Evolutionary conservation across 2,888 invertebrate genomes (phyloP), one percentile per base, ranked within the genome.

Genomic region (Meganola albula): DNA sequence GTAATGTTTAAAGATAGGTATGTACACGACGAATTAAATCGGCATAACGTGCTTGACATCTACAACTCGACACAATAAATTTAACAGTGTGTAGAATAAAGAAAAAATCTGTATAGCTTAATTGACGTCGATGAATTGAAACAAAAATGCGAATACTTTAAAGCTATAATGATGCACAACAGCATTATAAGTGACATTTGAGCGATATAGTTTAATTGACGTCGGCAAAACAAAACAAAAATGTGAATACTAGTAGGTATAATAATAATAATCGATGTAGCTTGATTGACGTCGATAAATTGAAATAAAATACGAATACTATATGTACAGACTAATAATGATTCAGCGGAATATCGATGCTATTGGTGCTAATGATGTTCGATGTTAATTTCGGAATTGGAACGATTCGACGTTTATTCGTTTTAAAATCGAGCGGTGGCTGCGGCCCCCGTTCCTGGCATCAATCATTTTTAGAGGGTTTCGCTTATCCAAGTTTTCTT

Each of bases 381-480:
- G n/a, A n/a, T n/a, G n/a, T n/a, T n/a, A 73, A 76, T 83, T 78
- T 74, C 69, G 61, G 74, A 80, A 79, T 78, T 68, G 55, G 67
- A 72, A 66, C 58, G 61, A 60, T 72, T 83, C 74, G 82, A 83
- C 78, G 77, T 84, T 83, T 79, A 83, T 84, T 79, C 82, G 76
- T 78, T 84, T 84, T 84, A 82, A 82, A 84, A 70, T 68, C 40
- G 35, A 53, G 51, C 49, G 51, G 62, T 58, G 65, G 58, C 63
- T 69, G 72, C 70, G 65, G 51, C 72, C 76, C 70, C 67, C 54
- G 62, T 58, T 58, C 55, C 47, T 59, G 72, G 82, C 86, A 87
- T 87, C 87, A 87, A 87, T 87, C 86, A 87, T 86, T 82, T 82
- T 84, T 84, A 77, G 86, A 83, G 85, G 85, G 86, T 76, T 86